Conservation (phyloP, 1,140 invertebrate species). For the Dendroctonus ponderosae region DNA sequence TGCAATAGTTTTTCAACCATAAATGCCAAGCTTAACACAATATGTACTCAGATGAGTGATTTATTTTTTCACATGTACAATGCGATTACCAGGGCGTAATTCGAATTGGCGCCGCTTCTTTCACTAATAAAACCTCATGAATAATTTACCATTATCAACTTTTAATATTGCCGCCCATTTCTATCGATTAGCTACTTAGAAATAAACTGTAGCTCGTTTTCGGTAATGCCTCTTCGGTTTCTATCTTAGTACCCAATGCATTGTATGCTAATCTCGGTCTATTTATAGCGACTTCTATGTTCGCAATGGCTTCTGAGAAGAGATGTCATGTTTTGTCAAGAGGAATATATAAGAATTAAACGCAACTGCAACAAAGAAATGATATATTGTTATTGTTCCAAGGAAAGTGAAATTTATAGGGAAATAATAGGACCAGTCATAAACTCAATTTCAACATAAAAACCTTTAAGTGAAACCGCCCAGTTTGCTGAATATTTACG, state of each 20-base stretch:
- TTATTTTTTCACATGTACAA: too few relatives aligned
- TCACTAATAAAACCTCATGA: neutral
- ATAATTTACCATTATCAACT: neutral
- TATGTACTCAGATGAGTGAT: too few relatives aligned
- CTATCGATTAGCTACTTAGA: slow-evolving; percentile 18
- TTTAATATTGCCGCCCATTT: slow-evolving; percentile 4
- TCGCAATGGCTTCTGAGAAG: slow-evolving; percentile 20
- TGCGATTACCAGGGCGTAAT: too few relatives aligned
- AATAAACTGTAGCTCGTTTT: slow-evolving; percentile 8
- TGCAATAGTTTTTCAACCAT: too few relatives aligned
- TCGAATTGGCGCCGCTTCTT: neutral
- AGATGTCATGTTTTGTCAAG: slow-evolving; percentile 18
- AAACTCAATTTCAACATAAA: too few relatives aligned
- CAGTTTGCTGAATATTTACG: too few relatives aligned
- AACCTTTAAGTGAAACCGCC: too few relatives aligned
- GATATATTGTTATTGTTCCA: slow-evolving; percentile 17
- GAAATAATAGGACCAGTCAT: neutral
- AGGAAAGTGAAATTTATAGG: slow-evolving; percentile 3
- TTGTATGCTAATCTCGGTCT: slow-evolving; percentile 20
- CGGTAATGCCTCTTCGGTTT: slow-evolving; percentile 20
- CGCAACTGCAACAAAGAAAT: slow-evolving; percentile 2
- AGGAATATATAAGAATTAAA: slow-evolving; percentile 14
- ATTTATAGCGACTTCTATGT: slow-evolving; percentile 16
- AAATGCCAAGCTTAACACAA: too few relatives aligned
- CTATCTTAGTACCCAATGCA: slow-evolving; percentile 11